These are phyloP conservation scores for Cordilura impudica DNA, from an alignment of 2,888 invertebrate genomes.

Conservation along the genomic window DNA sequence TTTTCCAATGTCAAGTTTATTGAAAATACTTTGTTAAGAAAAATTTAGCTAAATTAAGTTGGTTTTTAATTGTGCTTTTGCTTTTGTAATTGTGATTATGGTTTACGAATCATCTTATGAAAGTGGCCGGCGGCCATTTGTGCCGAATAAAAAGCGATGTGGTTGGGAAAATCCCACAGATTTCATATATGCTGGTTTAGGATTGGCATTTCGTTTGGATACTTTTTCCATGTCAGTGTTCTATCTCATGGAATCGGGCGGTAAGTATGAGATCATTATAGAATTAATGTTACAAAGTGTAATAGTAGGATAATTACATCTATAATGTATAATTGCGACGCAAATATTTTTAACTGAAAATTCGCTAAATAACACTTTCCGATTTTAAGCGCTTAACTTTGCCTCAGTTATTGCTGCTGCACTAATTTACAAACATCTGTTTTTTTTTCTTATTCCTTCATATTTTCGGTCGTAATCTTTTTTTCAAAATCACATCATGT, in stretches of 20 bases:
- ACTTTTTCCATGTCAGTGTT: conserved; percentile 78
- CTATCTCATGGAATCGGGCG: conserved; percentile 82
- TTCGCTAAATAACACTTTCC: too few relatives aligned
- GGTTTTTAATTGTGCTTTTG: not conserved
- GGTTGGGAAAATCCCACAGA: conserved; percentile 86
- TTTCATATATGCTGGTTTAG: conserved; percentile 87
- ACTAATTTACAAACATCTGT: too few relatives aligned
- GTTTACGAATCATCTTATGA: conserved; percentile 73
- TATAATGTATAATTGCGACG: too few relatives aligned
- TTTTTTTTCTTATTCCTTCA: too few relatives aligned
- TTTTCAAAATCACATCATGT: too few relatives aligned
- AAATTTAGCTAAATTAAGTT: not conserved
- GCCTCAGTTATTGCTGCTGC: too few relatives aligned
- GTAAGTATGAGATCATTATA: too few relatives aligned
- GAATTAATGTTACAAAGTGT: too few relatives aligned
- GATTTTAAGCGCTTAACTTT: too few relatives aligned
- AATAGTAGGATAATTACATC: too few relatives aligned
- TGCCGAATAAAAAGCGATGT: conserved; percentile 78
- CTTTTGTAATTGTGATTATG: conserved; percentile 53
- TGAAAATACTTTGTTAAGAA: not conserved
- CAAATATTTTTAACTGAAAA: too few relatives aligned
- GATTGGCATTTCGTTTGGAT: conserved; percentile 89
- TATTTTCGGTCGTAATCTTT: too few relatives aligned
- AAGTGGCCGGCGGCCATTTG: conserved; percentile 70
- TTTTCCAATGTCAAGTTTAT: not conserved